Evolutionary conservation across 2,797 vertebrate species (phyloP).

Genomic region (Lithobates sylvaticus): DNA sequence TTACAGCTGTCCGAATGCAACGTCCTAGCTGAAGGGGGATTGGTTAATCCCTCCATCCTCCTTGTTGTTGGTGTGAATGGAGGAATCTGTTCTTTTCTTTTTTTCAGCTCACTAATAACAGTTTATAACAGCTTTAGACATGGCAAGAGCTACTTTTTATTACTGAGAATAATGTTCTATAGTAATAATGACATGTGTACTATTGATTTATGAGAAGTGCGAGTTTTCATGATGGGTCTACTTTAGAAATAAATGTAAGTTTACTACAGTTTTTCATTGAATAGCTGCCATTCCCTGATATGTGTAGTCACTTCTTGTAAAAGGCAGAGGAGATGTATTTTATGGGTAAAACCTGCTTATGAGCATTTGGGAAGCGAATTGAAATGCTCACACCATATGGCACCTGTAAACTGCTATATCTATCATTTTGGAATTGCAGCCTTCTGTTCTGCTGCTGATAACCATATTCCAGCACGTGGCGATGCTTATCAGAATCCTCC

Average conservation of each 20-base stretch:
- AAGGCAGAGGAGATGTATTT: constrained; percentile 4
- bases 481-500: constrained; percentile 8
- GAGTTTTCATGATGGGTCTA: background rate
- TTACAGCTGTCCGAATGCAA: no score
- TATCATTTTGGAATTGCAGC: constrained; percentile 52
- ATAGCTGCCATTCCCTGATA: background rate
- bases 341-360: constrained; percentile 26
- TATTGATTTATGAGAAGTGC: background rate
- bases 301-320: background rate
- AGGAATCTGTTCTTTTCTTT: no score
- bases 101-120: no score
- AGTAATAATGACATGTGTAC: background rate
- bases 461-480: background rate
- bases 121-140: no score
- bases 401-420: constrained; percentile 47
- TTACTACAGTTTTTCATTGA: background rate
- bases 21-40: no score
- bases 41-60: no score
- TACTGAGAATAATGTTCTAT: no score
- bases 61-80: no score
- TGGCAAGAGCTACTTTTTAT: no score
- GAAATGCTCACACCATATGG: constrained; percentile 51
- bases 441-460: constrained; percentile 48
- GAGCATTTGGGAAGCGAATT: constrained; percentile 24
- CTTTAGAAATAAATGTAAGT: background rate